Evolutionary conservation across 2,888 invertebrate genomes (phyloP), one percentile per base, ranked within the genome.

Genomic region (Gisinianus flammeolus): DNA sequence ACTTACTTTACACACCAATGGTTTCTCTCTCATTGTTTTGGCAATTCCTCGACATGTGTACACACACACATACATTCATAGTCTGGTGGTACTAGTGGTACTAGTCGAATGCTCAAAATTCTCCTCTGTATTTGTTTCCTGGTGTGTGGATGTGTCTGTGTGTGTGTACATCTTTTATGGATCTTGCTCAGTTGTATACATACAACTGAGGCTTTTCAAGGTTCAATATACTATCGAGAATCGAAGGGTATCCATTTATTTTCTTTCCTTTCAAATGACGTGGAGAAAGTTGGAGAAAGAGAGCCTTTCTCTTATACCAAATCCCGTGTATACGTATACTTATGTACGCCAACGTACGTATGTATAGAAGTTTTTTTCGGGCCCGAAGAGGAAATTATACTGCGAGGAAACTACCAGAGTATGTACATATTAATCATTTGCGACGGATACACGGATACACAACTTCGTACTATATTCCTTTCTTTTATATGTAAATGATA

Each of bases 1-100:
- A 19, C n/a, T n/a, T n/a, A n/a, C 66, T 66, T 66, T 30, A 66
- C 66, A 66, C 66, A 31, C 66, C 66, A 66, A 66, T 66, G 28
- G 30, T 66, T 30, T 26, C 12, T 26, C 26, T 64, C 58, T 64
- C 28, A 64, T 64, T 64, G 62, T 64, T 44, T 24, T 28, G 26
- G 26, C 62, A 28, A 28, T 28, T 66, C 31, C 66, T 66, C 31
- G 5, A 16, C 16, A 16, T 54, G n/a, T n/a, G 16, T 6, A 44
- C 44, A 44, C 44, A 44, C 44, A 10, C 62, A 64, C 62, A 64
- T 26, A 64, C 62, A 26, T n/a, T 64, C 22, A 26, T 6, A 10
- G 16, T 44, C 16, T 44, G 44, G 44, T 6, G 6, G 16, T 44
- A 44, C 44, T 10, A 10, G 44, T 44, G 16, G 6, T 16, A 44